These are phyloP conservation scores for Cheilosia scutellata DNA, from an alignment of 2,888 invertebrate species.

Conservation along the genomic window DNA sequence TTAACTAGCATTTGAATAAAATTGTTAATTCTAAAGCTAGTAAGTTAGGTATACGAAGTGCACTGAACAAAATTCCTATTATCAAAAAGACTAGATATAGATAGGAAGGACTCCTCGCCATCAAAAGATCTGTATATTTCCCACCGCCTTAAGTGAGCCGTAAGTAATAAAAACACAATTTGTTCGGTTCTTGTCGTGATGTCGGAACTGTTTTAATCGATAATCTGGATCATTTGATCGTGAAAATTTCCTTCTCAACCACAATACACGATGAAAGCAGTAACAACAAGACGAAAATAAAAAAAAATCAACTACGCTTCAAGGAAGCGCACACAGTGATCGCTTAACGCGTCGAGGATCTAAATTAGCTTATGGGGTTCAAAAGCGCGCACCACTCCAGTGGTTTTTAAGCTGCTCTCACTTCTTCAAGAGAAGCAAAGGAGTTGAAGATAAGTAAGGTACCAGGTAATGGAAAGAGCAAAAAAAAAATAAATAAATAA, in stretches of 20 bases:
- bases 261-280: constrained; percentile 1
- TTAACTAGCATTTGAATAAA: no score
- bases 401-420: constrained; percentile 34
- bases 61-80: not conserved
- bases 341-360: constrained; percentile 74
- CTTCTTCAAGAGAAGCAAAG: constrained; percentile 5
- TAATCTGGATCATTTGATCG: constrained; percentile 75
- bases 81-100: not conserved
- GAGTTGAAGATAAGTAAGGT: not conserved
- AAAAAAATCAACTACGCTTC: constrained; percentile 53
- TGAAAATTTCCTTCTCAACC: constrained; percentile 47
- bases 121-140: constrained; percentile 18
- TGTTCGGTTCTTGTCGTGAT: constrained; percentile 71
- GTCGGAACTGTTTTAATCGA: constrained; percentile 75
- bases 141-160: constrained; percentile 71
- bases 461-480: not conserved
- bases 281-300: not conserved
- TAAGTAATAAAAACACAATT: constrained; percentile 75
- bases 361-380: constrained; percentile 75
- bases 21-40: no score
- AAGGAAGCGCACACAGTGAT: constrained; percentile 59
- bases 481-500: constrained; percentile 41
- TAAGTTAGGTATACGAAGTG: no score
- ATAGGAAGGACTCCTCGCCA: not conserved
- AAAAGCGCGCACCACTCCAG: constrained; percentile 49